Evolutionary conservation across 2,113 vertebrate species (phyloP), one percentile per base, ranked within the genome.

Genomic region (Perca flavescens): DNA sequence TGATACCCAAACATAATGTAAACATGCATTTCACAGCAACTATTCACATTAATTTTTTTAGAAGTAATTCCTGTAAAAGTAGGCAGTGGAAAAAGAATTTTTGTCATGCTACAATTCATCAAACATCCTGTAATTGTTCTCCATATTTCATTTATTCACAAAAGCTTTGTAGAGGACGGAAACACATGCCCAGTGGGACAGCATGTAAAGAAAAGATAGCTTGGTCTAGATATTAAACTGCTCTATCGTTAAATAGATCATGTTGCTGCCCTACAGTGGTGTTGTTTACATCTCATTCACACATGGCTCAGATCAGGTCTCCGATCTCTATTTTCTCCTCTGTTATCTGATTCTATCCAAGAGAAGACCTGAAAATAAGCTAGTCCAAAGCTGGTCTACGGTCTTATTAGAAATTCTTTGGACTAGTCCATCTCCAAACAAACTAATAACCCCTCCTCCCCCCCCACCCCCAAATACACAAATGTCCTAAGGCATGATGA

Each of bases 61-160:
- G 22, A 34, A 16, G 47, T 9, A 1, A 57, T 76, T 72, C 52
- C 52, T 6, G n/a, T 17, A 13, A 34, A 69, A 63, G 63, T 14
- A 43, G 46, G 21, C 61, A 68, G 36, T 50, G 58, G 62, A 40
- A 77, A 47, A 50, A 14, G 34, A 10, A 31, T 28, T 70, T 66
- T 84, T 72, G 17, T 62, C 21, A 21, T n/a, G 21, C 28, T 81
- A 10, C 70, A 21, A 64, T 85, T 82, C 50, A 60, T 79, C 46
- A 54, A 54, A 65, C 80, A 70, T 91, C 80, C 82, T 60, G 47
- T 73, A n/a, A 86, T 77, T 89, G 85, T 87, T 83, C 43, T 22
- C 31, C 67, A 13, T 47, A 57, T 50, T 40, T 10, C 16, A 17
- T 78, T 58, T 85, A 60, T 57, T 89, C 73, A 62, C 36, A 70